Percentiles rank a stretch among this genome's conserved stretches.
Conservation (phyloP, 2,113 vertebrate genomes). For the Upupa epops region DNA sequence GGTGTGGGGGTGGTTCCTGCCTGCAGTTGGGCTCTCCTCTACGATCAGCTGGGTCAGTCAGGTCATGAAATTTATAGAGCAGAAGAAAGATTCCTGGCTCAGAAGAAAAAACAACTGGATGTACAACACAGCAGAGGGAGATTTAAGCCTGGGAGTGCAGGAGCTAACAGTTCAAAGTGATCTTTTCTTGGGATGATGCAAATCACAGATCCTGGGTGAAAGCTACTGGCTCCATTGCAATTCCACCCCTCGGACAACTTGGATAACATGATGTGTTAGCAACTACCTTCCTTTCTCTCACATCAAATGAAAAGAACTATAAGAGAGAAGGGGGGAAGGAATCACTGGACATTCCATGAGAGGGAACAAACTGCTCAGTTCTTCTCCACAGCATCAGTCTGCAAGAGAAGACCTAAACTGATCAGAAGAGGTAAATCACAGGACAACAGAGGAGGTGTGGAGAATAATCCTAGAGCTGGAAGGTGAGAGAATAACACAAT, state of each 20-base stretch:
- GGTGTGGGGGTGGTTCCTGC: not conserved
- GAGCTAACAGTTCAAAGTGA: not conserved
- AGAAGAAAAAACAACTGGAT: not conserved
- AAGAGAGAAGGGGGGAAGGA: not conserved
- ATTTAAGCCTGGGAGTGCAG: not conserved
- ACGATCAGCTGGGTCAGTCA: not conserved
- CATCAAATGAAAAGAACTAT: not conserved
- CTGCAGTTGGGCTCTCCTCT: not conserved
- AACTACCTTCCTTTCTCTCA: not conserved
- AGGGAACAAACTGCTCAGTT: not conserved
- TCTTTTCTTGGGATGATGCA: not conserved
- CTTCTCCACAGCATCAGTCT: not conserved
- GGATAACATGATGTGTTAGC: not conserved
- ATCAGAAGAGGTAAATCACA: not conserved
- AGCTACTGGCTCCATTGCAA: not conserved
- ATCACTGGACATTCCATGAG: not conserved
- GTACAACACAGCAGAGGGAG: not conserved
- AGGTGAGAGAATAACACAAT: not conserved
- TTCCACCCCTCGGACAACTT: not conserved
- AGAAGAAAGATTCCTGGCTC: not conserved
- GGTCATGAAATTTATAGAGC: accelerated
- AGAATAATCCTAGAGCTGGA: not conserved
- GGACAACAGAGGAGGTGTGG: not conserved
- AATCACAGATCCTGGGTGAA: accelerated
- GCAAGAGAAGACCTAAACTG: not conserved